These are phyloP conservation scores for Timandra comae DNA, from an alignment of 2,888 invertebrate genomes.

Conservation along the genomic window DNA sequence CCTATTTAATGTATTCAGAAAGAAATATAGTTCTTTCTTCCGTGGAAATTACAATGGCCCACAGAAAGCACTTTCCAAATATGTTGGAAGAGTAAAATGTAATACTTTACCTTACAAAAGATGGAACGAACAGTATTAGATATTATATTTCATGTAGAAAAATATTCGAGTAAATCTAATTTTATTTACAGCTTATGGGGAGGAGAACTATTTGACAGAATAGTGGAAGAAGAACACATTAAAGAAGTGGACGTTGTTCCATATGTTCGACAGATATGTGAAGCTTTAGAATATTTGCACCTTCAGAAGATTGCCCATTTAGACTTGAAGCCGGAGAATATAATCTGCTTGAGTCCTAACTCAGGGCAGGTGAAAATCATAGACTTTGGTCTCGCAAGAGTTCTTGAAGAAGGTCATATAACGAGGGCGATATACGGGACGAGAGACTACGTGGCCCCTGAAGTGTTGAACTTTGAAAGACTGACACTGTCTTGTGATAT, in stretches of 20 bases:
- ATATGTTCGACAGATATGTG: slow-evolving; percentile 94
- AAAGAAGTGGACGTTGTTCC: slow-evolving; percentile 78
- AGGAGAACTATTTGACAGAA: slow-evolving; percentile 94
- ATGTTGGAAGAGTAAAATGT: no score
- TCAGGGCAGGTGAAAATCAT: slow-evolving; percentile 94
- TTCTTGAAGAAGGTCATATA: slow-evolving; percentile 3
- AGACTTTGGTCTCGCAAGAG: slow-evolving; percentile 90
- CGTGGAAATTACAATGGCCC: no score
- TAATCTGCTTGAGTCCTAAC: slow-evolving; percentile 90
- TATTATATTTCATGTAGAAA: no score
- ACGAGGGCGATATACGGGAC: slow-evolving; percentile 85
- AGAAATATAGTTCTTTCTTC: no score
- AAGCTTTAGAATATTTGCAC: slow-evolving; percentile 94
- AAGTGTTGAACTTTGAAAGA: slow-evolving; percentile 93
- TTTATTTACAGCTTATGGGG: slow-evolving; percentile 85
- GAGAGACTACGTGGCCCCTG: slow-evolving; percentile 95
- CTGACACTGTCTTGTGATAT: slow-evolving; percentile 91
- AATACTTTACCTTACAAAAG: no score
- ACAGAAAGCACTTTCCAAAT: no score
- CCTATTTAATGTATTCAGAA: no score
- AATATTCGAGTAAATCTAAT: no score
- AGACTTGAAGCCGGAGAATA: slow-evolving; percentile 97
- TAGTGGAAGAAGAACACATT: slow-evolving; percentile 80
- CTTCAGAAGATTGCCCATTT: slow-evolving; percentile 88
- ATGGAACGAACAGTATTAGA: no score